Conservation (phyloP, 2,888 invertebrate genomes). For the Aphodius sticticus region DNA sequence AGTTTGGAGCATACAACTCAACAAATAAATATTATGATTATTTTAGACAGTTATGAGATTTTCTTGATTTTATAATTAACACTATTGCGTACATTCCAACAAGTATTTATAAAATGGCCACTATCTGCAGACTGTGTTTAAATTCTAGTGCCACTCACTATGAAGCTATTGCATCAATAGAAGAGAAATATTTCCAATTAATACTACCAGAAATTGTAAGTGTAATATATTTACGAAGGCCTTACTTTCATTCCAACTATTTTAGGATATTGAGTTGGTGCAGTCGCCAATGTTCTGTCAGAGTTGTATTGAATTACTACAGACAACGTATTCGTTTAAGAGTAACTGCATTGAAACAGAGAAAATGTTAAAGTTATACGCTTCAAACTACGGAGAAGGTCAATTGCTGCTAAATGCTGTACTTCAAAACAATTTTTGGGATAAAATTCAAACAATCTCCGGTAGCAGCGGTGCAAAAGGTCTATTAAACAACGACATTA, state of each 20-base stretch:
- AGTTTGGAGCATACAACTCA: not conserved
- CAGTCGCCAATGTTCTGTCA: slow-evolving; percentile 6
- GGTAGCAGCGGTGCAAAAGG: not conserved
- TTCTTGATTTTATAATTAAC: not conserved
- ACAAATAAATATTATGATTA: not conserved
- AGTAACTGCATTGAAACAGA: slow-evolving; percentile 12
- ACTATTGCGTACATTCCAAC: not conserved
- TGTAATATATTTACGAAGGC: not conserved
- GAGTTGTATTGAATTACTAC: slow-evolving; percentile 15
- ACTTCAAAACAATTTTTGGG: not conserved
- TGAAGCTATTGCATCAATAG: not conserved
- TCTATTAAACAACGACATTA: not conserved
- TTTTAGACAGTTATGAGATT: not conserved
- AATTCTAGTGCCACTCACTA: slow-evolving; percentile 8
- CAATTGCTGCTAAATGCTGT: not conserved
- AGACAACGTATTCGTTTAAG: slow-evolving; percentile 11
- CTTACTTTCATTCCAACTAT: not conserved
- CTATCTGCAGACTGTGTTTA: slow-evolving; percentile 20
- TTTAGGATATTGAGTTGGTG: slow-evolving; percentile 15
- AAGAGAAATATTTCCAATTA: slow-evolving; percentile 11
- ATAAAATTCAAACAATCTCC: not conserved
- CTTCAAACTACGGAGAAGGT: not conserved
- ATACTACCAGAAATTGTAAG: slow-evolving; percentile 20
- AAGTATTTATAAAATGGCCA: not conserved
- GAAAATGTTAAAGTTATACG: slow-evolving; percentile 6